These are phyloP conservation scores for Oscheius myriophilus DNA, from an alignment of 2,888 invertebrate genomes.

Conservation along the genomic window DNA sequence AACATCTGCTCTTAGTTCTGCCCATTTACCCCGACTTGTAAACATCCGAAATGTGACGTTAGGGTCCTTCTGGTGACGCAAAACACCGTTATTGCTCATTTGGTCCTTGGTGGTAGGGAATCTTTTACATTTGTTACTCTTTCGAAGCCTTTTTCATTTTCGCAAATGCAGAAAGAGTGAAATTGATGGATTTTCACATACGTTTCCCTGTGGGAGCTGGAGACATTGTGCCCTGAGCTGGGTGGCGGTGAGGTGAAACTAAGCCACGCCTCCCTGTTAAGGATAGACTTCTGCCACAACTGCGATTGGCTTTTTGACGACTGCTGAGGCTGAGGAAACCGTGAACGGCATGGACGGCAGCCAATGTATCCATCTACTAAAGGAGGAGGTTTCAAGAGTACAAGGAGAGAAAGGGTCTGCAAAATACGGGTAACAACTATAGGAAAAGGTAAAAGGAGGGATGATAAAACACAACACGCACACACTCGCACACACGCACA, in stretches of 20 bases:
- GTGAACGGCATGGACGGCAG: slow-evolving; percentile 27
- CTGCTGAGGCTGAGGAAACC: slow-evolving; percentile 19
- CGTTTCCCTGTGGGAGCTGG: slow-evolving; percentile 7
- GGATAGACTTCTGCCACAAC: slow-evolving; percentile 6
- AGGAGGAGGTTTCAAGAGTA: neutral
- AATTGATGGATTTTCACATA: no score
- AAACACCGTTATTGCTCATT: neutral
- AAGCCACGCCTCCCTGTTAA: slow-evolving; percentile 24
- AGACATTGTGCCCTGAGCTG: slow-evolving; percentile 24
- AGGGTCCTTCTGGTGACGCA: neutral
- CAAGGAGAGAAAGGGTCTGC: neutral
- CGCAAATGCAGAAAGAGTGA: no score
- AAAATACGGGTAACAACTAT: neutral
- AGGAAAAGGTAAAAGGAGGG: no score
- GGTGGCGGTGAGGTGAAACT: slow-evolving; percentile 21
- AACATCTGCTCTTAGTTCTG: no score
- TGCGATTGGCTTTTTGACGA: slow-evolving; percentile 5
- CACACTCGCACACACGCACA: neutral
- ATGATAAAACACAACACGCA: neutral
- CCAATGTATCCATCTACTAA: slow-evolving; percentile 21
- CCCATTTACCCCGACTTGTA: no score
- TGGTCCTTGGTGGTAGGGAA: neutral
- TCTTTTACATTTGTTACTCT: neutral
- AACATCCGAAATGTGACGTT: no score
- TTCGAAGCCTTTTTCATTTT: neutral